phyloP scores from a whole-genome alignment of 2,797 vertebrate species.

The Aselliscus stoliczkanus region DNA sequence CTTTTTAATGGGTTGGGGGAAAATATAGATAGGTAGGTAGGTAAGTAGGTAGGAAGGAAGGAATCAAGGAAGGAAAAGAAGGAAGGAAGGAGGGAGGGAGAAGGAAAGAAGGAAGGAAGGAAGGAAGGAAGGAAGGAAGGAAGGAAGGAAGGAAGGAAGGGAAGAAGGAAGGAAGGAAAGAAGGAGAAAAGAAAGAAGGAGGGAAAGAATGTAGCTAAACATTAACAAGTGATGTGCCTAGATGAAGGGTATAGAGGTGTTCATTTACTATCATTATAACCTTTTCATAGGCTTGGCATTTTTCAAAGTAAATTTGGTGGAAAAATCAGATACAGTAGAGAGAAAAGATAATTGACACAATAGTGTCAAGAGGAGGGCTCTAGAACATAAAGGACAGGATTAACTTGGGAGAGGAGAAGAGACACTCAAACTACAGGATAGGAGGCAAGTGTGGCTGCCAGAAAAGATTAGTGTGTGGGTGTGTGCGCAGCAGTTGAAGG shows the following conservation, averaged over 20 bases:
- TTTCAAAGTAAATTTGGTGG: neutral
- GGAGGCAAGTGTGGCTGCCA: neutral
- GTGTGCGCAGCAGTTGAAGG: neutral
- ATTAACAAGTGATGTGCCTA: neutral
- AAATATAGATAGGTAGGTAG: neutral
- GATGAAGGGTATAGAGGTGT: neutral
- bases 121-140: too few relatives aligned
- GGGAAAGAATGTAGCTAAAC: neutral
- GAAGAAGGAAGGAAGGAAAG: too few relatives aligned
- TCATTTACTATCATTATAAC: neutral
- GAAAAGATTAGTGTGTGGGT: neutral
- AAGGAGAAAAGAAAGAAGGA: neutral
- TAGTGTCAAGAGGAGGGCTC: neutral
- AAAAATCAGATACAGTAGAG: neutral
- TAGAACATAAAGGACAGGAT: neutral
- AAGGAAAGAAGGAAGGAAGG: too few relatives aligned
- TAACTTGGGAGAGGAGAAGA: neutral
- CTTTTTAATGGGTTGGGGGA: neutral
- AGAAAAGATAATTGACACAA: neutral
- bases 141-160: too few relatives aligned
- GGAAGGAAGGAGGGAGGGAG: too few relatives aligned
- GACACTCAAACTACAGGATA: neutral
- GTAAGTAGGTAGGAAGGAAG: too few relatives aligned
- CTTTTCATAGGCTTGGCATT: neutral
- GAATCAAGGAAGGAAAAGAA: too few relatives aligned